Percentiles rank a stretch among this genome's conserved stretches.
Evolutionary conservation across 2,113 vertebrate genomes (phyloP).

Genomic region (Nycticryphes semicollaris): DNA sequence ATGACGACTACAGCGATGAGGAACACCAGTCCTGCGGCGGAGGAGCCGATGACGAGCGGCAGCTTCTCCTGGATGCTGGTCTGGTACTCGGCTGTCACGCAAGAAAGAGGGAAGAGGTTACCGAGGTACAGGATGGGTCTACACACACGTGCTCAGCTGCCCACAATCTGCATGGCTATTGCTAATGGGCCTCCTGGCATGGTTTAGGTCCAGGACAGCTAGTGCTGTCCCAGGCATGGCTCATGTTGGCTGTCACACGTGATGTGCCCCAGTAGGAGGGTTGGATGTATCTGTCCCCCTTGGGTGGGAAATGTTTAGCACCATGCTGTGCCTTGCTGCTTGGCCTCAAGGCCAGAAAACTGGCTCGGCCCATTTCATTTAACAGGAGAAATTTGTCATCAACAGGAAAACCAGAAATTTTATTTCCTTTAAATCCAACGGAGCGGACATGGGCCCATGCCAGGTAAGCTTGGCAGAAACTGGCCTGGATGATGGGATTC

Average conservation of each 20-base stretch:
- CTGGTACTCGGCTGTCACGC: conserved; percentile 85
- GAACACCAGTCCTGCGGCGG: conserved; percentile 88
- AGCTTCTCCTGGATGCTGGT: conserved; percentile 94
- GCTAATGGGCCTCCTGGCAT: background rate
- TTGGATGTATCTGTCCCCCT: background rate
- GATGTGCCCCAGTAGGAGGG: background rate
- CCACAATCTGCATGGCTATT: background rate
- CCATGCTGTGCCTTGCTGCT: background rate
- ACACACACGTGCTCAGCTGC: background rate
- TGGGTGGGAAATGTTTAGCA: background rate
- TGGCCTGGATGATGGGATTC: background rate
- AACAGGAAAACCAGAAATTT: background rate
- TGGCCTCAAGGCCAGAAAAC: background rate
- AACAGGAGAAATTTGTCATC: background rate
- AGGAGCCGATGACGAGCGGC: conserved; percentile 92
- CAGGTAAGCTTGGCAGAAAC: background rate
- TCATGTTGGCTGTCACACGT: background rate
- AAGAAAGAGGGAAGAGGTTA: background rate
- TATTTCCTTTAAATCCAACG: background rate
- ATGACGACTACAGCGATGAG: conserved; percentile 89
- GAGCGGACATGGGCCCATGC: background rate
- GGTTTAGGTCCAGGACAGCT: background rate
- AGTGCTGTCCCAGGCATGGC: background rate
- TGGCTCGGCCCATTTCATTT: background rate
- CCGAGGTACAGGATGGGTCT: rapidly evolving